Percentiles rank a stretch among this genome's conserved stretches.
Evolutionary conservation across 2,113 vertebrate genomes (phyloP).

Genomic region (Tyto alba): DNA sequence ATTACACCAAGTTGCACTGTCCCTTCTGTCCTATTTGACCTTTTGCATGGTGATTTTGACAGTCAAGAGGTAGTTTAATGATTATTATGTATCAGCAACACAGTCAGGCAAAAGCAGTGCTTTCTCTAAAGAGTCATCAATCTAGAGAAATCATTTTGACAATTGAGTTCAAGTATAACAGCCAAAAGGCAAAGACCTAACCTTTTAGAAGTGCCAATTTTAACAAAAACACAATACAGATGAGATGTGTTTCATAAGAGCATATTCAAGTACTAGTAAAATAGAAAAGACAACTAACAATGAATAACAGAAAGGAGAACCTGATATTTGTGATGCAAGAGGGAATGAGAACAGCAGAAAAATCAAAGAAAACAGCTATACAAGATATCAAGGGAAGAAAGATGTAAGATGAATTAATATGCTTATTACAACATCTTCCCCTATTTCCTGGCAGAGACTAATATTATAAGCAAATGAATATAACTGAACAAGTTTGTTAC

Average conservation of each 20-base stretch:
- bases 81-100: not conserved
- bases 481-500: not conserved
- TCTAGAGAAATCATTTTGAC: slow-evolving; percentile 48
- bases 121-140: slow-evolving; percentile 23
- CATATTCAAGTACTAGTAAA: slow-evolving; percentile 6
- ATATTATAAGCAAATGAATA: not conserved
- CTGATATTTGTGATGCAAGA: not conserved
- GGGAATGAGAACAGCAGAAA: not conserved
- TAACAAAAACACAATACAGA: slow-evolving; percentile 28
- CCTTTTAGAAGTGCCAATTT: slow-evolving; percentile 52
- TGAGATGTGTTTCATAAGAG: slow-evolving; percentile 10
- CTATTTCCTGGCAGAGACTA: not conserved
- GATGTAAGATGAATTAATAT: not conserved
- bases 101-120: not conserved
- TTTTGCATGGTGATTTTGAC: not conserved
- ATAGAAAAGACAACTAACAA: not conserved
- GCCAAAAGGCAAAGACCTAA: slow-evolving; percentile 49
- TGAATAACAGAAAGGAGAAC: not conserved
- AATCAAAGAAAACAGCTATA: not conserved
- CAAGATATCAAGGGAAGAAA: not conserved
- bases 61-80: not conserved
- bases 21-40: not conserved
- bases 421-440: not conserved
- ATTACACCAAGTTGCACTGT: not conserved
- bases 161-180: slow-evolving; percentile 48